phyloP scores from a whole-genome alignment of 2,113 vertebrate species.

The Saccopteryx bilineata region DNA sequence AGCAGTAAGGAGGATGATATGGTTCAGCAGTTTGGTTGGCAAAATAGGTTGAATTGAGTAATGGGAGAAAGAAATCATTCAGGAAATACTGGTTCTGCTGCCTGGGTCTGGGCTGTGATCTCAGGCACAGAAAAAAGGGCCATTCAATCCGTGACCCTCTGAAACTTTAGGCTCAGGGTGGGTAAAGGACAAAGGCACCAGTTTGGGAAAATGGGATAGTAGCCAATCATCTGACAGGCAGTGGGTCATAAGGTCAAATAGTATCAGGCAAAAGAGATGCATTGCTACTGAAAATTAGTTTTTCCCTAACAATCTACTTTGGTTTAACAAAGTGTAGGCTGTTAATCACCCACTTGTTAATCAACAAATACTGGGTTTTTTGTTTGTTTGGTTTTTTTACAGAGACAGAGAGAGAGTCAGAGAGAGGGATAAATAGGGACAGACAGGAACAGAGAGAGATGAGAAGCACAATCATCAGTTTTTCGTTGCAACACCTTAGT shows the following conservation, averaged over 20 bases:
- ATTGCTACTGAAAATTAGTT: neutral
- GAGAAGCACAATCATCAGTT: too few relatives aligned
- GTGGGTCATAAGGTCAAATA: neutral
- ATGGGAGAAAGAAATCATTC: slow-evolving; percentile 55
- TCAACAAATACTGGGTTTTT: neutral
- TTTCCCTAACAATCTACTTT: neutral
- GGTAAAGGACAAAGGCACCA: neutral
- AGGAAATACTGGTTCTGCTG: slow-evolving; percentile 70
- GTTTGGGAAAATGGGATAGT: neutral
- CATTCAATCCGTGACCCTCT: neutral
- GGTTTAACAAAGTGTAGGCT: neutral
- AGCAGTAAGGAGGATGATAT: neutral
- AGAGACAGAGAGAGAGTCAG: too few relatives aligned
- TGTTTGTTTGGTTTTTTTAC: too few relatives aligned
- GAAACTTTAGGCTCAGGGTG: neutral
- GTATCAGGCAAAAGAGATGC: neutral
- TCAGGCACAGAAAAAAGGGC: slow-evolving; percentile 40
- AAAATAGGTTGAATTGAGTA: slow-evolving; percentile 42
- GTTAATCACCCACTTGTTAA: neutral
- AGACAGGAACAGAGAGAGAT: too few relatives aligned
- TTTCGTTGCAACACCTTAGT: too few relatives aligned
- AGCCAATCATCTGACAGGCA: neutral
- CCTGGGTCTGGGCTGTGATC: slow-evolving; percentile 20
- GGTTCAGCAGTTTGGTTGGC: slow-evolving; percentile 45
- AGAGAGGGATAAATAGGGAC: too few relatives aligned